phyloP scores from a whole-genome alignment of 2,113 vertebrate species.

The Oostethus manadensis region DNA sequence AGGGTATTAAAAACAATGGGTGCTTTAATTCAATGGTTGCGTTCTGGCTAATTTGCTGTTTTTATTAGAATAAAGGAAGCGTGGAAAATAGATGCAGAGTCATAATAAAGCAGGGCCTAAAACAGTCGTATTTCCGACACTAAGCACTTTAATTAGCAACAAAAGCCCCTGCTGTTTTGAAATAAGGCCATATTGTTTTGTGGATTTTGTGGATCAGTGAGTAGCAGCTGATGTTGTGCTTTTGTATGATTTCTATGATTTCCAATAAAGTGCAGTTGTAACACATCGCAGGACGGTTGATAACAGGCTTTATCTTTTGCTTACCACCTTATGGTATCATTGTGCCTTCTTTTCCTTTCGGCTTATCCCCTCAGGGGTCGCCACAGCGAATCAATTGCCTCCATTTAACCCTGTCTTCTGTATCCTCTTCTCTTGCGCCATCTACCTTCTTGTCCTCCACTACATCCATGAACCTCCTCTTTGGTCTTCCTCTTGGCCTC shows the following conservation, averaged over 20 bases:
- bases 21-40: constrained; percentile 1
- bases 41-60: constrained; percentile 6
- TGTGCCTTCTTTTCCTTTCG: too few relatives aligned
- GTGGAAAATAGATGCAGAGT: background rate
- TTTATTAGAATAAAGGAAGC: constrained; percentile 5
- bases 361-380: too few relatives aligned
- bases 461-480: too few relatives aligned
- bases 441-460: too few relatives aligned
- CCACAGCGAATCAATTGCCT: too few relatives aligned
- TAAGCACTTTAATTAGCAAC: too few relatives aligned
- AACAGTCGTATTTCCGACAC: too few relatives aligned
- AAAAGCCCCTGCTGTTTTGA: too few relatives aligned
- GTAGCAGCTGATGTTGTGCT: background rate
- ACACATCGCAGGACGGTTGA: background rate
- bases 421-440: too few relatives aligned
- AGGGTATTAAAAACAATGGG: constrained; percentile 7
- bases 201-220: too few relatives aligned
- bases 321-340: constrained; percentile 12
- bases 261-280: constrained; percentile 1
- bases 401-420: too few relatives aligned
- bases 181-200: background rate
- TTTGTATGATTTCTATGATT: background rate
- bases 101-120: background rate
- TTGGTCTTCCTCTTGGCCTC: too few relatives aligned
- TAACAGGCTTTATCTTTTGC: background rate